These are phyloP conservation scores for Dolichopus griseipennis DNA, from an alignment of 2,888 invertebrate species.

Conservation along the genomic window DNA sequence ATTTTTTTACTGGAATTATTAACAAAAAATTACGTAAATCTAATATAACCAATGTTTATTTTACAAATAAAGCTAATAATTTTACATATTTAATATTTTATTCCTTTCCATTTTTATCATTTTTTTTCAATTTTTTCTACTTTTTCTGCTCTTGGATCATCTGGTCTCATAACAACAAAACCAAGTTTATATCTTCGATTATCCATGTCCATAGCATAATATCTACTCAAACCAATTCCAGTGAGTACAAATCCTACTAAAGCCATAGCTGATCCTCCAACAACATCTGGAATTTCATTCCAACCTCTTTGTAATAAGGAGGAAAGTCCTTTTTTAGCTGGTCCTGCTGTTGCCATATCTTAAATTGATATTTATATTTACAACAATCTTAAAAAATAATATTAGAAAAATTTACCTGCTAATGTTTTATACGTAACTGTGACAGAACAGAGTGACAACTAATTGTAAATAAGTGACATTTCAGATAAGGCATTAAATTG, in stretches of 20 bases:
- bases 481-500: too few relatives aligned
- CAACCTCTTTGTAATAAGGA: constrained; percentile 44
- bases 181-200: constrained; percentile 56
- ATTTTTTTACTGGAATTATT: too few relatives aligned
- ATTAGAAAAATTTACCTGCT: too few relatives aligned
- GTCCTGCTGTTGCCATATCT: constrained; percentile 17
- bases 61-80: background rate
- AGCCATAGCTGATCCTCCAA: constrained; percentile 52
- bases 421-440: background rate
- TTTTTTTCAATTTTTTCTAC: constrained; percentile 46
- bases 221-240: constrained; percentile 44
- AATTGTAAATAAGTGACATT: too few relatives aligned
- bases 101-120: background rate
- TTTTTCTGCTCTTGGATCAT: constrained; percentile 54
- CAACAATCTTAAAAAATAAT: too few relatives aligned
- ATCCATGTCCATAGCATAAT: constrained; percentile 53
- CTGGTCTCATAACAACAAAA: constrained; percentile 57
- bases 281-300: constrained; percentile 64
- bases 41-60: too few relatives aligned
- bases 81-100: background rate
- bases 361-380: background rate
- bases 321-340: constrained; percentile 32
- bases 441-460: background rate
- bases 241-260: constrained; percentile 50
- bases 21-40: too few relatives aligned